A percentile compares a stretch with the other conserved stretches of the same genome.
These are phyloP conservation scores for Halcyon leucocephala DNA, from an alignment of 2,797 vertebrate species.

Conservation along the genomic window DNA sequence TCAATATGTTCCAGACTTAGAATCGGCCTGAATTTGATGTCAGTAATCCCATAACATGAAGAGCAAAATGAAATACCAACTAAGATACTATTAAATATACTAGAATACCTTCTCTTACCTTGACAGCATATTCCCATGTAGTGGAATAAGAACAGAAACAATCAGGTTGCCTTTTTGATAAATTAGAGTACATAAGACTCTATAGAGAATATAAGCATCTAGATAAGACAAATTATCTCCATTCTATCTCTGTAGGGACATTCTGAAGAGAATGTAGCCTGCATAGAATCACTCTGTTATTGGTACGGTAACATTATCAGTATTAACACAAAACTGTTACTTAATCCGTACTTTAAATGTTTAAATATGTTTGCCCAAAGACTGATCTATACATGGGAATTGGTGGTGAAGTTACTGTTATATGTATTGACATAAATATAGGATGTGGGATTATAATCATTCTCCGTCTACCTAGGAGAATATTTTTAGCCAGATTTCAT, in stretches of 20 bases:
- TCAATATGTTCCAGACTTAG: background rate
- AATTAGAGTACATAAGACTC: background rate
- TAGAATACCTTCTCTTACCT: background rate
- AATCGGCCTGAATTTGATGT: background rate
- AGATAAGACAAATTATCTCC: background rate
- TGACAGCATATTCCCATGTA: background rate
- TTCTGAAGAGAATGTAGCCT: background rate
- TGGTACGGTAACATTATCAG: background rate
- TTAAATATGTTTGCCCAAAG: background rate
- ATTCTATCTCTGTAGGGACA: background rate
- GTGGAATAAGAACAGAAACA: background rate
- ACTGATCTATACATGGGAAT: background rate
- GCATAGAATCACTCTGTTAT: background rate
- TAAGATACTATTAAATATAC: background rate
- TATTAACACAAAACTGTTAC: background rate
- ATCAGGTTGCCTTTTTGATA: background rate
- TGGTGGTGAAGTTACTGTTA: background rate
- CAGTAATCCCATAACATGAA: background rate
- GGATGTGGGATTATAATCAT: background rate
- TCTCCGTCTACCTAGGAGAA: background rate
- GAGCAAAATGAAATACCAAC: background rate
- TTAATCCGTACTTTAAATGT: background rate
- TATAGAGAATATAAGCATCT: background rate
- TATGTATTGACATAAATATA: background rate
- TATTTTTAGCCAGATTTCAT: background rate